Evolutionary conservation across 2,888 invertebrate species (phyloP).

Genomic region (Thera obeliscata): DNA sequence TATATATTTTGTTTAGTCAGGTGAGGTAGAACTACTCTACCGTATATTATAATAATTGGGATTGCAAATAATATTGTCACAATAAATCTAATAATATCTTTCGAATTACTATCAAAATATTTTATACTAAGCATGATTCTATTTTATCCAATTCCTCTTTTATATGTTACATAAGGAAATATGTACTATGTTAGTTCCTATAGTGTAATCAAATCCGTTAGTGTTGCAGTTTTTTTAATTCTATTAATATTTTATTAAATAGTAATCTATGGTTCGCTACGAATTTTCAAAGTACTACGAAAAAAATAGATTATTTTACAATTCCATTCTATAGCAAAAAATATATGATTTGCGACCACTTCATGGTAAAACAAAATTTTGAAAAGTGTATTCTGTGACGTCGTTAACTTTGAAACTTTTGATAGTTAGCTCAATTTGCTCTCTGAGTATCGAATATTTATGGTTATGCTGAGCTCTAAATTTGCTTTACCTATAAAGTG

Average conservation of each 20-base stretch:
- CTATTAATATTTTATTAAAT: constrained; percentile 35
- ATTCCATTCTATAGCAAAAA: constrained; percentile 58
- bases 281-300: constrained; percentile 57
- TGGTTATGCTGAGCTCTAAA: background rate
- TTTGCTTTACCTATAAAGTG: constrained; percentile 14
- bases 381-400: background rate
- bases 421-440: background rate
- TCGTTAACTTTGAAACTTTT: background rate
- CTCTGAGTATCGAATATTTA: background rate
- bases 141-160: constrained; percentile 37
- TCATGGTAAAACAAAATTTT: constrained; percentile 22
- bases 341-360: constrained; percentile 44
- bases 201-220: constrained; percentile 76
- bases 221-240: constrained; percentile 74
- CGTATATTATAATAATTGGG: constrained; percentile 5
- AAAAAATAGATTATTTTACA: constrained; percentile 62
- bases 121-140: constrained; percentile 26
- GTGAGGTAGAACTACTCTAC: constrained; percentile 34
- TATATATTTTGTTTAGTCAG: background rate
- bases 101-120: background rate
- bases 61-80: constrained; percentile 11
- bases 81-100: background rate
- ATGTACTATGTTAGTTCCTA: constrained; percentile 34
- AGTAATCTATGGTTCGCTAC: constrained; percentile 59
- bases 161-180: constrained; percentile 42